phyloP scores from a whole-genome alignment of 2,797 vertebrate species.

The Urosaurus nigricauda region DNA sequence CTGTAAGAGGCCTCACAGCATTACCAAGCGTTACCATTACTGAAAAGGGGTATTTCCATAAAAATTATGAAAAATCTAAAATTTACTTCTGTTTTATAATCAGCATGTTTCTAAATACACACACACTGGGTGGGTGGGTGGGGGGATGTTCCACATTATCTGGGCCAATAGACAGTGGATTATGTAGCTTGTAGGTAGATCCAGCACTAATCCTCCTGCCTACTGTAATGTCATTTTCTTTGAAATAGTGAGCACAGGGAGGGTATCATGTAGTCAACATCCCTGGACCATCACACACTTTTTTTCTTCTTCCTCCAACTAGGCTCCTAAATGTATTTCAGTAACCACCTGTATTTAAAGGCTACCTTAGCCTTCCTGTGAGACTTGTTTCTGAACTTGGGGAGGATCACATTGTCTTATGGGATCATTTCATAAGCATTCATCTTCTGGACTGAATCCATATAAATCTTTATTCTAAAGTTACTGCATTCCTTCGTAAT shows the following conservation, averaged over 20 bases:
- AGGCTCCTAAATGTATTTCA: neutral
- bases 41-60: too few species aligned
- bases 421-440: neutral
- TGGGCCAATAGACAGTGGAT: neutral
- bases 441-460: neutral
- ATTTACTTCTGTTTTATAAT: too few species aligned
- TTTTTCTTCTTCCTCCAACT: neutral
- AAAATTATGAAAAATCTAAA: too few species aligned
- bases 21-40: too few species aligned
- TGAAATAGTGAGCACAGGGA: neutral
- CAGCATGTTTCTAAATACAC: too few species aligned
- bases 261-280: neutral
- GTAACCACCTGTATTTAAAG: neutral
- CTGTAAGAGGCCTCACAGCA: neutral
- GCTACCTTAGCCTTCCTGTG: neutral
- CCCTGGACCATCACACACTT: neutral
- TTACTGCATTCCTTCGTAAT: neutral
- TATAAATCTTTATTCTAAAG: neutral
- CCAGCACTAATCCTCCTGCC: neutral
- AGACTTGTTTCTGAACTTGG: neutral
- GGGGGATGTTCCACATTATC: neutral
- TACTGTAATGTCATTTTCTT: neutral
- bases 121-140: too few species aligned
- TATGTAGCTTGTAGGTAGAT: neutral
- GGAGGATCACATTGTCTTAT: neutral